A percentile compares a stretch with the other conserved stretches of the same genome.
Conservation (phyloP, 1,140 invertebrate genomes). For the Gryon sp. region DNA sequence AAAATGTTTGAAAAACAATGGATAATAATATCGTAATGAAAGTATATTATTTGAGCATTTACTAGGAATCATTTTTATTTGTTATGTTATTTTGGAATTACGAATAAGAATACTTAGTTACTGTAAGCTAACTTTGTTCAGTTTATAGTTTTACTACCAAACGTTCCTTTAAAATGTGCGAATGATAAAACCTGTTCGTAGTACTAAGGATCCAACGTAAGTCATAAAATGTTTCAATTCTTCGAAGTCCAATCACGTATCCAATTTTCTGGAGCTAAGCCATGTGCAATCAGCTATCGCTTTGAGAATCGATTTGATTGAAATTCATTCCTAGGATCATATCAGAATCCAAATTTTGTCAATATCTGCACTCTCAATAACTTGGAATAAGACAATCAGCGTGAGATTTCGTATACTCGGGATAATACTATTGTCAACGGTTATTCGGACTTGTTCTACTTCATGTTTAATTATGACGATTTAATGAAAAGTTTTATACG, state of each 20-base stretch:
- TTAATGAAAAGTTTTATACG: no score
- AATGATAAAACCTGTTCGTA: constrained; percentile 57
- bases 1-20: no score
- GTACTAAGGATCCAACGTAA: constrained; percentile 61
- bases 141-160: constrained; percentile 29
- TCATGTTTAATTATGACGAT: no score
- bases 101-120: constrained; percentile 10
- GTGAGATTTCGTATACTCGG: no score
- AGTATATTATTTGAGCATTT: constrained; percentile 2
- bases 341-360: constrained; percentile 35
- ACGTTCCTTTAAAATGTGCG: constrained; percentile 36
- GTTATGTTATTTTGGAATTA: constrained; percentile 9
- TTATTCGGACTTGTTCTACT: no score
- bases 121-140: constrained; percentile 12
- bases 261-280: constrained; percentile 77
- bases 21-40: not conserved
- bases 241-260: constrained; percentile 75
- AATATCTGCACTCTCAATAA: constrained; percentile 24
- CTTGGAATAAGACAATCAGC: constrained; percentile 22
- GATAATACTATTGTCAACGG: no score
- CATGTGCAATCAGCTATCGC: constrained; percentile 69
- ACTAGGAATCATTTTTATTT: constrained; percentile 12
- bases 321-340: constrained; percentile 58
- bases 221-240: constrained; percentile 71
- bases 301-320: constrained; percentile 71